Evolutionary conservation across 2,888 invertebrate species (phyloP).

Genomic region (Nipponacmea schrenckii): DNA sequence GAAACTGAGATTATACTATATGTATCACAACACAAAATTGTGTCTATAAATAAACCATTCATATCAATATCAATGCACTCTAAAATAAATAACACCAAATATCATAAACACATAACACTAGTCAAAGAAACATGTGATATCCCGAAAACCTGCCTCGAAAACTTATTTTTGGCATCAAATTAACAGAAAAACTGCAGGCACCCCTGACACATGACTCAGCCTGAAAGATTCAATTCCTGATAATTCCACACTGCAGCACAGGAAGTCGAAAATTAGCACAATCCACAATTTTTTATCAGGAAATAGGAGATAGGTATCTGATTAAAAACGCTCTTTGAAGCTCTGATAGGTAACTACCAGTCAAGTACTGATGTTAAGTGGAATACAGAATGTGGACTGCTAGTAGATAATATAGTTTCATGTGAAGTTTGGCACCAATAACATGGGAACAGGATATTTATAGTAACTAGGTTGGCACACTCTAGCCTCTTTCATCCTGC

Average conservation of each 20-base stretch:
- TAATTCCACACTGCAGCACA: background rate
- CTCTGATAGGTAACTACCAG: background rate
- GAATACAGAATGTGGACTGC: background rate
- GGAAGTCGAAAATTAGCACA: slow-evolving; percentile 1
- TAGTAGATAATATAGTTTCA: background rate
- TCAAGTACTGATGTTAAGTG: background rate
- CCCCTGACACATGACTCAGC: background rate
- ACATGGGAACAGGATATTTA: slow-evolving; percentile 5
- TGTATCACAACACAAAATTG: too few species aligned
- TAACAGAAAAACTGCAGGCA: too few species aligned
- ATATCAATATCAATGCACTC: too few species aligned
- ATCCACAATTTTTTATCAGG: background rate
- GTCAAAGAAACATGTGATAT: too few species aligned
- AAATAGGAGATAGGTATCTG: background rate
- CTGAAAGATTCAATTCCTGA: background rate
- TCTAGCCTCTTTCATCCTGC: background rate
- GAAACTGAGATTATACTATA: too few species aligned
- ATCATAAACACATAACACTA: too few species aligned
- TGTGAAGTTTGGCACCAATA: slow-evolving; percentile 5
- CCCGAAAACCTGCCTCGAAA: too few species aligned
- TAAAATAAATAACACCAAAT: too few species aligned
- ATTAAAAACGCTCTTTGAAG: background rate
- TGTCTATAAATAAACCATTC: too few species aligned
- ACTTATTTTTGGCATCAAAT: too few species aligned
- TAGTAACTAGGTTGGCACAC: background rate